Conservation (phyloP, 1,140 invertebrate genomes). For the Nebria ingens region DNA sequence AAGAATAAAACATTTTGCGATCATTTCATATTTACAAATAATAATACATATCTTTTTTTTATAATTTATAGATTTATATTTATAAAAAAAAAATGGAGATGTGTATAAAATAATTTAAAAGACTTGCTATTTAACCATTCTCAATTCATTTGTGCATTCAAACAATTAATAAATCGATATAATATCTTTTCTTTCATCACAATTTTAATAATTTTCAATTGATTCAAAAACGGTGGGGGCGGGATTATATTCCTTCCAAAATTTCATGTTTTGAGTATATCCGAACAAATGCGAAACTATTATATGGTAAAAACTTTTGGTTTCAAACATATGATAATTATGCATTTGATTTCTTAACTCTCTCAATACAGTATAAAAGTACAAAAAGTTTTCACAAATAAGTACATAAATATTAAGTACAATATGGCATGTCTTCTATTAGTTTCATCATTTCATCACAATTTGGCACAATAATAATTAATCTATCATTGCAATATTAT, state of each 20-base stretch:
- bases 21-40: neutral
- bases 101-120: no score
- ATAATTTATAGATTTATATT: neutral
- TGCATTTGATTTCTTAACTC: neutral
- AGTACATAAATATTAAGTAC: slow-evolving; percentile 5
- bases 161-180: neutral
- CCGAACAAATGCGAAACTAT: neutral
- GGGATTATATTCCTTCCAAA: neutral
- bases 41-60: neutral
- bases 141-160: neutral
- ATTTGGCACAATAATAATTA: neutral
- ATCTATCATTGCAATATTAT: neutral
- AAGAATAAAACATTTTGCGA: slow-evolving; percentile 5
- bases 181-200: neutral
- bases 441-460: neutral
- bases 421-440: neutral
- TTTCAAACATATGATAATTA: neutral
- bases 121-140: neutral
- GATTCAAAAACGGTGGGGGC: neutral
- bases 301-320: neutral
- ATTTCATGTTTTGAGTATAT: neutral
- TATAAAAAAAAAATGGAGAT: no score
- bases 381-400: neutral
- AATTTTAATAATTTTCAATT: neutral
- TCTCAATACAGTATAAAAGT: neutral